These are phyloP conservation scores for Xylota segnis DNA, from an alignment of 2,888 invertebrate genomes.

Conservation along the genomic window DNA sequence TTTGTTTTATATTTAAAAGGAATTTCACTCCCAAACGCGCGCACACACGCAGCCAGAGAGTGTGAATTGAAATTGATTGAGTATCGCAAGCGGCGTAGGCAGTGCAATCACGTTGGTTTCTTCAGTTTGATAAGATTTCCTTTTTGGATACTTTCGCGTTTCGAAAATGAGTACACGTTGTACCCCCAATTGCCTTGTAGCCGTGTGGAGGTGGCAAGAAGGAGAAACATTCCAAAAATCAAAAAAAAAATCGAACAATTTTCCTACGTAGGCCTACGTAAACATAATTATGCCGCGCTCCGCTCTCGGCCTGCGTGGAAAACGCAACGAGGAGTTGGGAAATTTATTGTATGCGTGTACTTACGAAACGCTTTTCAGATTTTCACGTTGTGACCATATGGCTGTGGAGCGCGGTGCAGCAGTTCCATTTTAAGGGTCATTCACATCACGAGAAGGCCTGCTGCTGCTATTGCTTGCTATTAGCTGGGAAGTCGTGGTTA, in stretches of 20 bases:
- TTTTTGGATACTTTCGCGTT: conserved; percentile 36
- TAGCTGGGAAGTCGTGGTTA: neutral
- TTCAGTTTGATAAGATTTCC: conserved; percentile 33
- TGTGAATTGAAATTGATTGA: conserved; percentile 55
- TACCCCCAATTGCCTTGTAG: neutral
- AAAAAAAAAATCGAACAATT: conserved; percentile 23
- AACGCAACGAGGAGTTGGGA: conserved; percentile 53
- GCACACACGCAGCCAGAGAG: neutral
- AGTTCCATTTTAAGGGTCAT: conserved; percentile 60
- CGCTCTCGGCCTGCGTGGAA: conserved; percentile 29
- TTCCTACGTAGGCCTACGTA: conserved; percentile 56
- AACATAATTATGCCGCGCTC: conserved; percentile 43
- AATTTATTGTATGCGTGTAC: conserved; percentile 40
- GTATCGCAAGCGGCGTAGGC: conserved; percentile 47
- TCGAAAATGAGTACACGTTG: conserved; percentile 16
- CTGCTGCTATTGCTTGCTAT: neutral
- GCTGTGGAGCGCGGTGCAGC: conserved; percentile 5
- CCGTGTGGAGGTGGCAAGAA: conserved; percentile 25
- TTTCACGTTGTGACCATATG: conserved; percentile 51
- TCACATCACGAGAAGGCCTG: conserved; percentile 34
- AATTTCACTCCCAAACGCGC: conserved; percentile 10
- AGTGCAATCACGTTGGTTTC: conserved; percentile 32
- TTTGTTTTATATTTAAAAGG: conserved; percentile 27
- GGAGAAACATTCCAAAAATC: conserved; percentile 21
- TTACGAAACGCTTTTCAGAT: conserved; percentile 44